Evolutionary conservation across 2,113 vertebrate genomes (phyloP).

Genomic region (Excalfactoria chinensis): DNA sequence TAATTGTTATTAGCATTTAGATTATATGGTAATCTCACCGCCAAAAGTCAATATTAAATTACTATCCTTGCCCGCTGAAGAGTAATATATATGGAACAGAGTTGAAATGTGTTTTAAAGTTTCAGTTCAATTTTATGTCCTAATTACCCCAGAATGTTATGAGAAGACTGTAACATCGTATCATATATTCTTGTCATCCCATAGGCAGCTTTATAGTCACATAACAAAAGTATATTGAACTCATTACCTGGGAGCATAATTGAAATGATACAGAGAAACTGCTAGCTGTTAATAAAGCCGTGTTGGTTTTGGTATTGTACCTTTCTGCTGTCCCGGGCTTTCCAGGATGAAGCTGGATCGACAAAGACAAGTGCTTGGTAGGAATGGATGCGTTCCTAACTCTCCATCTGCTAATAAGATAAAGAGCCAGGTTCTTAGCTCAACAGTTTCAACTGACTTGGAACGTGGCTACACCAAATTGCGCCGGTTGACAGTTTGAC

Average conservation of each 20-base stretch:
- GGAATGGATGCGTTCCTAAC: accelerated
- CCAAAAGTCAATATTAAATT: conserved; percentile 74
- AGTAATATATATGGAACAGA: neutral
- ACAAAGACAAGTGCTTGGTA: accelerated
- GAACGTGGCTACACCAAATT: neutral
- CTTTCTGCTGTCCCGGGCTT: neutral
- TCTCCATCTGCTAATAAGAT: neutral
- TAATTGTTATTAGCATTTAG: conserved; percentile 76
- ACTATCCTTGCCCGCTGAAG: conserved; percentile 45
- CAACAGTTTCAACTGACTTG: accelerated
- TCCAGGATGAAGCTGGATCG: accelerated
- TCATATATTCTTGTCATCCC: conserved; percentile 47
- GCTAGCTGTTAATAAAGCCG: neutral
- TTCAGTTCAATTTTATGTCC: conserved; percentile 72
- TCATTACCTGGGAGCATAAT: conserved; percentile 17
- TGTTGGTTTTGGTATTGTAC: neutral
- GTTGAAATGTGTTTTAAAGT: conserved; percentile 52
- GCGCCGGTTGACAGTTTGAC: neutral
- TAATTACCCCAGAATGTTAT: conserved; percentile 61
- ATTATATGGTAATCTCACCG: conserved; percentile 68
- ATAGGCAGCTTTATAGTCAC: conserved; percentile 50
- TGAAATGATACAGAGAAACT: neutral
- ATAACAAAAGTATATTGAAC: conserved; percentile 21
- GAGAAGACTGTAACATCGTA: conserved; percentile 27
- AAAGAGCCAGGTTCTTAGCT: neutral